phyloP scores from a whole-genome alignment of 2,113 vertebrate genomes.

The Paramisgurnus dabryanus region DNA sequence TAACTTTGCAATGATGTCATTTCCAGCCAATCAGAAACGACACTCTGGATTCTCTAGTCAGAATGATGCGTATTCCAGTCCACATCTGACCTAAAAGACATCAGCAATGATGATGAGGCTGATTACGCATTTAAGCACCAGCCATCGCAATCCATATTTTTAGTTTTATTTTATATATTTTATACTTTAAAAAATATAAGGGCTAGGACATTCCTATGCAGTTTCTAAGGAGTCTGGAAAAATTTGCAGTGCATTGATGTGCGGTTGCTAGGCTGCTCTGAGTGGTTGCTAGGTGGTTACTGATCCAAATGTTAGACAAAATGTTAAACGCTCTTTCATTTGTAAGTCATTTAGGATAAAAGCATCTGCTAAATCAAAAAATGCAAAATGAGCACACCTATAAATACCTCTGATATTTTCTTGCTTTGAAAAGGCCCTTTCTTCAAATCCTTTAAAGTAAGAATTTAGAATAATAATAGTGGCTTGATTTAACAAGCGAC shows the following conservation, averaged over 20 bases:
- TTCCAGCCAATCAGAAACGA: constrained; percentile 69
- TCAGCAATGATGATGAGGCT: constrained; percentile 10
- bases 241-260: no score
- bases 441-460: no score
- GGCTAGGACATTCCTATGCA: background rate
- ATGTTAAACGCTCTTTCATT: no score
- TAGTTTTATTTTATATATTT: background rate
- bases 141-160: background rate
- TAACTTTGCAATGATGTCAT: constrained; percentile 70
- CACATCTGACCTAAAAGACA: constrained; percentile 34
- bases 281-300: background rate
- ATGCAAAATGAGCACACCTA: no score
- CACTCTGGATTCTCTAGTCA: constrained; percentile 7
- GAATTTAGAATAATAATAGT: no score
- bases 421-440: no score
- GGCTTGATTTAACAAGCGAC: no score
- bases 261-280: background rate
- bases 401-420: no score
- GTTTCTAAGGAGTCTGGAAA: background rate
- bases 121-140: background rate
- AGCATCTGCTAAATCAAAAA: no score
- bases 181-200: no score
- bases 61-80: constrained; percentile 46
- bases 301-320: no score
- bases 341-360: no score